phyloP scores from a whole-genome alignment of 2,888 invertebrate species.

The Nomada goodeniana region DNA sequence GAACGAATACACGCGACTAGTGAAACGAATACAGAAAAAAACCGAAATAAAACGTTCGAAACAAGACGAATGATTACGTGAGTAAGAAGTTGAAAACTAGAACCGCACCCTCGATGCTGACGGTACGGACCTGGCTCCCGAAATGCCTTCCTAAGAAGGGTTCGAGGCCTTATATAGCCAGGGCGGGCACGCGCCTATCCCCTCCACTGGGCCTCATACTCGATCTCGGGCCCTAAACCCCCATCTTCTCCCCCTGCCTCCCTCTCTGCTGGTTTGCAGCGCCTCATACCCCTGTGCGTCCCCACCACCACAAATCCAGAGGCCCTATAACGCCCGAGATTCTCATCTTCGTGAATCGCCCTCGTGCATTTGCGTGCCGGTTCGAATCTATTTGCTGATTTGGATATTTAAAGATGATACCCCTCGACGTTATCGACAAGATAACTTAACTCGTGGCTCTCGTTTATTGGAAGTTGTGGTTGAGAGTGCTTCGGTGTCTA shows the following conservation, averaged over 20 bases:
- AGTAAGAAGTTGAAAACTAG: slow-evolving; percentile 40
- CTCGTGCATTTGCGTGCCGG: slow-evolving; percentile 43
- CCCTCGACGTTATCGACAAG: slow-evolving; percentile 44
- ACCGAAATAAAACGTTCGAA: slow-evolving; percentile 3
- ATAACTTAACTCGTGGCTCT: slow-evolving; percentile 45
- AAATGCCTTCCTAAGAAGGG: slow-evolving; percentile 83
- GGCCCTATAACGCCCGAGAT: slow-evolving; percentile 81
- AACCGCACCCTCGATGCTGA: slow-evolving; percentile 78
- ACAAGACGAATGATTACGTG: slow-evolving; percentile 16
- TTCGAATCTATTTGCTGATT: slow-evolving; percentile 57
- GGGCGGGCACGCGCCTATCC: slow-evolving; percentile 88
- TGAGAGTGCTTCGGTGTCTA: not conserved
- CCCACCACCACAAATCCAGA: slow-evolving; percentile 82
- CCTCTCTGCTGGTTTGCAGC: slow-evolving; percentile 76
- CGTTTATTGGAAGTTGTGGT: slow-evolving; percentile 42
- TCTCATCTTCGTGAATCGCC: slow-evolving; percentile 78
- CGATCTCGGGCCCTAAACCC: slow-evolving; percentile 85
- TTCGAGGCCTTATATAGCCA: slow-evolving; percentile 83
- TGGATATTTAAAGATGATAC: slow-evolving; percentile 54
- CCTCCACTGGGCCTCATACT: slow-evolving; percentile 85
- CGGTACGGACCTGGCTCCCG: slow-evolving; percentile 82
- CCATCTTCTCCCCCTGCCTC: slow-evolving; percentile 79
- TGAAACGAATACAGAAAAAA: slow-evolving; percentile 3
- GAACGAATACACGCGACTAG: slow-evolving; percentile 34
- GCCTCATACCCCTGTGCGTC: slow-evolving; percentile 79